Percentiles rank a stretch among this genome's conserved stretches.
Evolutionary conservation across 23 tunicate genomes (phyloP).

Genomic region (Corella eumyota): DNA sequence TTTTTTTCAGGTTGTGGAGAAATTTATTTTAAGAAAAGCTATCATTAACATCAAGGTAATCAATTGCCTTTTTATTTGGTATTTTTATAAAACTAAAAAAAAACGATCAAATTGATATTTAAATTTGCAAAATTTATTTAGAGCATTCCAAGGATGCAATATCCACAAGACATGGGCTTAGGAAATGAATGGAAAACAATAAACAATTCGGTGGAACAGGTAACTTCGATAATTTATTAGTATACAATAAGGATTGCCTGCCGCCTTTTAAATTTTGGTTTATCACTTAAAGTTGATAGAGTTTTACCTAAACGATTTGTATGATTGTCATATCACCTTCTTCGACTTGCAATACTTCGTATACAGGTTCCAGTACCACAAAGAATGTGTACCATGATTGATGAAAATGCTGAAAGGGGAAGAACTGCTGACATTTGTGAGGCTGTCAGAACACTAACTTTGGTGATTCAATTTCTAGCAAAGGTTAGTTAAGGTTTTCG

Average conservation of each 20-base stretch:
- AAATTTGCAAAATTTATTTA: neutral
- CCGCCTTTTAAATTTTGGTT: too few relatives aligned
- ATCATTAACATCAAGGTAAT: slow-evolving; percentile 26
- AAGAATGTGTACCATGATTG: slow-evolving; percentile 41
- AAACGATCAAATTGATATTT: neutral
- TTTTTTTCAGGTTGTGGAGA: slow-evolving; percentile 37
- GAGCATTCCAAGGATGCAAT: slow-evolving; percentile 34
- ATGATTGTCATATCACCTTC: neutral
- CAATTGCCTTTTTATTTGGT: neutral
- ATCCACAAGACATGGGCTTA: slow-evolving; percentile 48
- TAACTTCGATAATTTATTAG: neutral
- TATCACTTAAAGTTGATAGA: too few relatives aligned
- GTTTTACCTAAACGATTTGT: neutral
- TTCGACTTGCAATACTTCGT: too few relatives aligned
- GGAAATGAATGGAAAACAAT: slow-evolving; percentile 25
- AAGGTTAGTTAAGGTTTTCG: slow-evolving; percentile 22
- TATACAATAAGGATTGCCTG: too few relatives aligned
- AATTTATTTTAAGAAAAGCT: slow-evolving; percentile 24
- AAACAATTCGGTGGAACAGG: slow-evolving; percentile 15
- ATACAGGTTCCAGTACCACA: slow-evolving; percentile 40
- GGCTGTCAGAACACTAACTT: slow-evolving; percentile 56
- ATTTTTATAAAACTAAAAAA: neutral
- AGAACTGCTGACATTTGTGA: slow-evolving; percentile 62
- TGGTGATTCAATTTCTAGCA: slow-evolving; percentile 45
- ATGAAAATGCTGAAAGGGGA: slow-evolving; percentile 10